Conservation (phyloP, 2,888 invertebrate species). For the Pyrrhia umbra region DNA sequence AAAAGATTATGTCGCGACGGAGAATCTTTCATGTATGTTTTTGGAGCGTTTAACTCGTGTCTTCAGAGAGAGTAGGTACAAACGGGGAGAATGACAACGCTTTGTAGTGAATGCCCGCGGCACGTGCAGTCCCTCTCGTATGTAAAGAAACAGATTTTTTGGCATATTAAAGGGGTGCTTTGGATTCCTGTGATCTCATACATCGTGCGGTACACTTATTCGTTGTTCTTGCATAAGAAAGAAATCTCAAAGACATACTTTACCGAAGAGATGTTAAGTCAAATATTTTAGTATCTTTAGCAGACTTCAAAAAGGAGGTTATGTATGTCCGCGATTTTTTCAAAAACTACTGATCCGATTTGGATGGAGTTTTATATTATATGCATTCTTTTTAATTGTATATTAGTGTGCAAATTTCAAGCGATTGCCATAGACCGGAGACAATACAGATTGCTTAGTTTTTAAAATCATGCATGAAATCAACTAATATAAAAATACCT, state of each 20-base stretch:
- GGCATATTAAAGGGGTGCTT: slow-evolving; percentile 22
- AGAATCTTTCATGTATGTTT: slow-evolving; percentile 44
- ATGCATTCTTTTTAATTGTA: too few relatives aligned
- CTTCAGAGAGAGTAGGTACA: slow-evolving; percentile 31
- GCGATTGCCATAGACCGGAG: too few relatives aligned
- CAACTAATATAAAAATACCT: too few relatives aligned
- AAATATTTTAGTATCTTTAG: not conserved
- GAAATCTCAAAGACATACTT: not conserved
- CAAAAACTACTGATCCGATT: too few relatives aligned
- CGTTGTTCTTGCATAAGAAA: not conserved
- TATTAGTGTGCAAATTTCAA: too few relatives aligned
- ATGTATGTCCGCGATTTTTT: too few relatives aligned
- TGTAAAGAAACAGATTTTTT: slow-evolving; percentile 46
- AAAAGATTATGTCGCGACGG: slow-evolving; percentile 44
- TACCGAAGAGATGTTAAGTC: not conserved
- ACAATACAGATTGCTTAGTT: too few relatives aligned
- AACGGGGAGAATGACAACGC: slow-evolving; percentile 48
- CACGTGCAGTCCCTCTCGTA: slow-evolving; percentile 26
- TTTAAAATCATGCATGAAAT: too few relatives aligned
- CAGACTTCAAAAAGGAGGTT: not conserved
- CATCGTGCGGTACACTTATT: not conserved
- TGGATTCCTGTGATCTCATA: slow-evolving; percentile 21
- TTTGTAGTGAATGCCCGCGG: slow-evolving; percentile 48
- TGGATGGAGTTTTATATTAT: too few relatives aligned
- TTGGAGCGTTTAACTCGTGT: slow-evolving; percentile 36